These are phyloP conservation scores for Gymnogyps californianus DNA, from an alignment of 2,113 vertebrate species.

Conservation along the genomic window DNA sequence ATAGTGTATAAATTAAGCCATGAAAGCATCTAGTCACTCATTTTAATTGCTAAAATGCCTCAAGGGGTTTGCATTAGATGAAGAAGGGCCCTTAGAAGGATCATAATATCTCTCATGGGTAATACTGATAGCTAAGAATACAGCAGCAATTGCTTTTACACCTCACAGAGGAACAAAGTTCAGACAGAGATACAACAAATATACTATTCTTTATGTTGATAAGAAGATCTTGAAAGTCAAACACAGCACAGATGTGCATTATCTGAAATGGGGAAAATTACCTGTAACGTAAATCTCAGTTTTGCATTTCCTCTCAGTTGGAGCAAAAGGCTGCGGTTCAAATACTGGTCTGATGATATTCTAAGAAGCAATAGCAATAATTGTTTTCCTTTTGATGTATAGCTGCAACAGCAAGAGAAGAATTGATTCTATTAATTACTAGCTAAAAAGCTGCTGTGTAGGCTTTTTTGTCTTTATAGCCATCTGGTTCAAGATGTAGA, in stretches of 20 bases:
- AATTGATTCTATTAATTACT: neutral
- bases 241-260: neutral
- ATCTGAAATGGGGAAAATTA: neutral
- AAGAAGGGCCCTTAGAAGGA: conserved; percentile 34
- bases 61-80: conserved; percentile 9
- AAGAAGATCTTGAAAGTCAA: neutral
- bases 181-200: neutral
- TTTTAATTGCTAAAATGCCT: conserved; percentile 60
- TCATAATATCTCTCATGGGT: neutral
- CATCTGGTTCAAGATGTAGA: neutral
- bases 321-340: neutral
- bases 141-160: neutral
- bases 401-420: neutral
- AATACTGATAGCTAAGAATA: conserved; percentile 26
- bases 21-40: conserved; percentile 42
- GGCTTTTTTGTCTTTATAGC: neutral
- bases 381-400: neutral
- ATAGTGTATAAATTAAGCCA: conserved; percentile 62
- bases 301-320: neutral
- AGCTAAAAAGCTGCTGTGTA: neutral
- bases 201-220: neutral
- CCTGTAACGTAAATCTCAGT: neutral
- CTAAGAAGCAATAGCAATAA: neutral
- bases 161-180: conserved; percentile 33
- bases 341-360: neutral